phyloP scores from a whole-genome alignment of 1,140 invertebrate genomes.

The Bombus vancouverensis region DNA sequence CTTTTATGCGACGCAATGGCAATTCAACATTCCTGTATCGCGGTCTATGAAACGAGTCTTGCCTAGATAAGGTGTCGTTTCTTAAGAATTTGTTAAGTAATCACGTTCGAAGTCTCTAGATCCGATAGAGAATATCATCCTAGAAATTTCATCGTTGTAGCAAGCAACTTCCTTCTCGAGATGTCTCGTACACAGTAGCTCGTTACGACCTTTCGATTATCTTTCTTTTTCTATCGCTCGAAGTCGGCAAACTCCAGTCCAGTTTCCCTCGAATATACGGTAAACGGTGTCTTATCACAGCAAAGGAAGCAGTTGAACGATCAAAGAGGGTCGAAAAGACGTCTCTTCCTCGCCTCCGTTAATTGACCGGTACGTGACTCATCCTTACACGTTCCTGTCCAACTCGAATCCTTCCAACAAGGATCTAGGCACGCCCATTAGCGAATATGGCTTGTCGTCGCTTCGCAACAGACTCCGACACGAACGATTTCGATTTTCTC shows the following conservation, averaged over 20 bases:
- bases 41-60: slow-evolving; percentile 8
- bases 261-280: background rate
- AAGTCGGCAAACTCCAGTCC: background rate
- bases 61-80: slow-evolving; percentile 24
- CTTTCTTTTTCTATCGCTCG: too few species aligned
- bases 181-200: background rate
- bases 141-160: background rate
- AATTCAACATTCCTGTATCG: slow-evolving; percentile 35
- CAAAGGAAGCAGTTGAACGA: background rate
- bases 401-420: background rate
- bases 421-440: slow-evolving; percentile 19
- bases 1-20: slow-evolving; percentile 28
- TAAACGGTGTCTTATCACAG: background rate
- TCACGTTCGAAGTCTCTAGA: background rate
- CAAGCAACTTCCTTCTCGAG: background rate
- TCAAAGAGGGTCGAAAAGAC: slow-evolving; percentile 2
- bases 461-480: background rate
- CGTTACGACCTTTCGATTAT: background rate
- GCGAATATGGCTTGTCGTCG: background rate
- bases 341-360: slow-evolving; percentile 7
- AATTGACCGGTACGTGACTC: slow-evolving; percentile 22
- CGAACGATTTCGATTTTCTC: background rate
- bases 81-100: slow-evolving; percentile 33
- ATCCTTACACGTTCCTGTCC: background rate
- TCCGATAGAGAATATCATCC: background rate